A percentile compares a stretch with the other conserved stretches of the same genome.
Conservation (phyloP, 2,113 vertebrate species). For the Smithornis capensis region DNA sequence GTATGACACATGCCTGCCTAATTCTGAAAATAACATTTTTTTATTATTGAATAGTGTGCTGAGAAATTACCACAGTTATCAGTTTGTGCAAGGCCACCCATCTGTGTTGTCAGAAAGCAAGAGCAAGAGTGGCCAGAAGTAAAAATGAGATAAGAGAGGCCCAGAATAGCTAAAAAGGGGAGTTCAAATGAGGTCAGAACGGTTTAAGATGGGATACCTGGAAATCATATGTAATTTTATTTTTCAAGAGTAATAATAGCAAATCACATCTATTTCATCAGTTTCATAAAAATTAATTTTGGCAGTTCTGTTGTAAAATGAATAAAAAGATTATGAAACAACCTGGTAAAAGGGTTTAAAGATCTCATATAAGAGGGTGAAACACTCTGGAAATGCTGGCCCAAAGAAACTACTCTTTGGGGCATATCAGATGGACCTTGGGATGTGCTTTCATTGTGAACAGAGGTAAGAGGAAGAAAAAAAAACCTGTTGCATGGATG, state of each 20-base stretch:
- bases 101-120: slow-evolving; percentile 69
- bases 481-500: slow-evolving; percentile 3
- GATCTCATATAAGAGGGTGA: neutral
- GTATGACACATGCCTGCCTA: neutral
- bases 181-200: slow-evolving; percentile 68
- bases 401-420: neutral
- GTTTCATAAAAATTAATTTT: neutral
- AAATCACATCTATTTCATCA: neutral
- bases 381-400: neutral
- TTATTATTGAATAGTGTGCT: slow-evolving; percentile 28
- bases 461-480: neutral
- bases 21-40: slow-evolving; percentile 48
- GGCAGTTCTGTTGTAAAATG: neutral
- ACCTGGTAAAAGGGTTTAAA: neutral
- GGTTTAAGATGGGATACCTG: slow-evolving; percentile 7
- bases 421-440: neutral
- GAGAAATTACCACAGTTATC: slow-evolving; percentile 66
- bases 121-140: slow-evolving; percentile 60
- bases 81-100: slow-evolving; percentile 60
- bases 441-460: neutral
- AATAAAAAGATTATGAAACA: neutral
- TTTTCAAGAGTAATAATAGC: neutral
- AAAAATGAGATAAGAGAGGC: slow-evolving; percentile 66
- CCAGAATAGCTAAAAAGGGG: slow-evolving; percentile 51
- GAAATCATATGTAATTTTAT: neutral